Evolutionary conservation across 2,888 invertebrate species (phyloP).

Genomic region (Drosophila fulvimacula): DNA sequence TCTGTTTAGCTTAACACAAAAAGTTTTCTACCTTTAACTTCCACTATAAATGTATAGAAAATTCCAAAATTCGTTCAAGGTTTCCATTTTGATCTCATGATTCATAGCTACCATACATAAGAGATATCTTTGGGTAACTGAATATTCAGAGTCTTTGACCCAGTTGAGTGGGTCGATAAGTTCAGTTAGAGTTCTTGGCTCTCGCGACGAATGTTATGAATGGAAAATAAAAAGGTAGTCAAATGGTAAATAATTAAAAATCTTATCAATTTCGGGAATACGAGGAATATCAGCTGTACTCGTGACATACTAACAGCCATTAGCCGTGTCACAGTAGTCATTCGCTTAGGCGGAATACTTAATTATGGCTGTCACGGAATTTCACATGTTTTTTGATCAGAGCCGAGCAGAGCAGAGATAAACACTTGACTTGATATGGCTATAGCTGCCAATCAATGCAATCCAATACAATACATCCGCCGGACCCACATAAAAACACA

Average conservation of each 20-base stretch:
- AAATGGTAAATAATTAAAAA: slow-evolving; percentile 66
- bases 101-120: not conserved
- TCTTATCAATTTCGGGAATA: slow-evolving; percentile 54
- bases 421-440: slow-evolving; percentile 23
- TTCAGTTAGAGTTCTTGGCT: slow-evolving; percentile 4
- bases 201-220: not conserved
- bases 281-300: slow-evolving; percentile 24
- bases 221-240: slow-evolving; percentile 17
- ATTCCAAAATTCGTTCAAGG: not conserved
- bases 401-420: too few relatives aligned
- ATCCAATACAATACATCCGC: slow-evolving; percentile 36
- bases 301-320: slow-evolving; percentile 20
- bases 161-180: slow-evolving; percentile 27
- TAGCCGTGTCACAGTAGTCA: slow-evolving; percentile 33
- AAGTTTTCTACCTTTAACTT: not conserved
- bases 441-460: slow-evolving; percentile 29
- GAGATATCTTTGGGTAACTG: not conserved
- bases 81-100: not conserved
- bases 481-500: slow-evolving; percentile 13
- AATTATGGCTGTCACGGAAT: slow-evolving; percentile 52
- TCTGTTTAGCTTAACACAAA: too few relatives aligned
- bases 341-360: slow-evolving; percentile 36
- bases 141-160: slow-evolving; percentile 4
- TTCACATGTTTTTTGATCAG: slow-evolving; percentile 13
- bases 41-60: not conserved